Conservation (phyloP, 2,888 invertebrate species). For the Vesta saturnalis region DNA sequence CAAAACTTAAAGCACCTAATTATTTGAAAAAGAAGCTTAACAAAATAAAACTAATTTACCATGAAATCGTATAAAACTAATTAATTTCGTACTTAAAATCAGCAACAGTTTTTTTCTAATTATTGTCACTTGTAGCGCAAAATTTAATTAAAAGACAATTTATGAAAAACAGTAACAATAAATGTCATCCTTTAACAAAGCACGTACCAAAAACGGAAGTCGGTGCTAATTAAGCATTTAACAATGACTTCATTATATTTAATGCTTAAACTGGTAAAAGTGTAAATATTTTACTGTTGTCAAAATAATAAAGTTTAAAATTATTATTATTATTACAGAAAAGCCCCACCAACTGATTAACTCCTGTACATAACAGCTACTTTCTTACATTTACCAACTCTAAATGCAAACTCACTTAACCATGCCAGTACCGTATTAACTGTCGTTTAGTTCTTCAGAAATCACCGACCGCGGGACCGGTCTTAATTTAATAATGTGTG, state of each 20-base stretch:
- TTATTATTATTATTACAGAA: slow-evolving; percentile 3
- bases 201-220: slow-evolving; percentile 12
- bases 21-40: background rate
- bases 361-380: slow-evolving; percentile 32
- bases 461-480: slow-evolving; percentile 22
- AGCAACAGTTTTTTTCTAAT: background rate
- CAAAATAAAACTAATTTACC: background rate
- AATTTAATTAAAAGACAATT: no score
- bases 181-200: background rate
- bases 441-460: slow-evolving; percentile 42
- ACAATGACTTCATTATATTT: slow-evolving; percentile 15
- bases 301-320: slow-evolving; percentile 8
- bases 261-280: slow-evolving; percentile 29
- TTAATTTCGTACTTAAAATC: background rate
- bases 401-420: slow-evolving; percentile 38
- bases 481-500: slow-evolving; percentile 20
- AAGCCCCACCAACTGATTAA: slow-evolving; percentile 27
- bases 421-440: slow-evolving; percentile 53
- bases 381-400: slow-evolving; percentile 37
- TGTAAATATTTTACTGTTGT: slow-evolving; percentile 20
- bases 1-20: background rate
- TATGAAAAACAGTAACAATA: no score
- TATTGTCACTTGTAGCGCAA: background rate
- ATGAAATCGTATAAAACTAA: background rate
- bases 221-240: slow-evolving; percentile 7